Evolutionary conservation across 2,113 vertebrate genomes (phyloP).

Genomic region (Megalops atlanticus): DNA sequence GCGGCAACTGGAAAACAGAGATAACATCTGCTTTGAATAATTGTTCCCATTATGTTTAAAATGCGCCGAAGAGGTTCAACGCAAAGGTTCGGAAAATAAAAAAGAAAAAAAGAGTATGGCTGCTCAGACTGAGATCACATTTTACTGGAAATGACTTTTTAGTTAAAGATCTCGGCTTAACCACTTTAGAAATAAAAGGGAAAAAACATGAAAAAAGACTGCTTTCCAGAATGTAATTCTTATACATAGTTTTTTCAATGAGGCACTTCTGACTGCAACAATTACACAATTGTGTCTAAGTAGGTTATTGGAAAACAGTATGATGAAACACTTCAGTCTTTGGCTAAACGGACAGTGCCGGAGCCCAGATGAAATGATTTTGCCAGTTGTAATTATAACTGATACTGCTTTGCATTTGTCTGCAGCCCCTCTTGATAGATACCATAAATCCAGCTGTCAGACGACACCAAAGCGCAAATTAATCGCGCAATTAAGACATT

Average conservation of each 20-base stretch:
- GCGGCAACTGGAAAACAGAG: conserved; percentile 35
- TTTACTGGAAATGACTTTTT: conserved; percentile 15
- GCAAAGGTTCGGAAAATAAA: conserved; percentile 42
- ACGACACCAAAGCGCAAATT: conserved; percentile 68
- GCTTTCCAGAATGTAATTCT: not conserved
- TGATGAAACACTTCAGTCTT: conserved; percentile 14
- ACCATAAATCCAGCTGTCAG: conserved; percentile 69
- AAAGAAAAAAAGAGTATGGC: conserved; percentile 40
- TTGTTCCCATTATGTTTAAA: conserved; percentile 34
- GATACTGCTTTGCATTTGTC: conserved; percentile 58
- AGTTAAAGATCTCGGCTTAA: not conserved
- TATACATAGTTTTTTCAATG: conserved; percentile 8
- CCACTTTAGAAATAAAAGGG: not conserved
- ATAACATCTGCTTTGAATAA: conserved; percentile 56
- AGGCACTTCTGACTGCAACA: conserved; percentile 24
- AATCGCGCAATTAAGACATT: conserved; percentile 77
- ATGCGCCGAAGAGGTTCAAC: conserved; percentile 32
- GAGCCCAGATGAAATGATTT: conserved; percentile 44
- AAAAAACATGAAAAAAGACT: not conserved
- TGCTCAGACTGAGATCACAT: conserved; percentile 30
- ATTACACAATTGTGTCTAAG: conserved; percentile 30
- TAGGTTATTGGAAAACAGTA: not conserved
- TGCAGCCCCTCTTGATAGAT: conserved; percentile 41
- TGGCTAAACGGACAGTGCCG: conserved; percentile 5
- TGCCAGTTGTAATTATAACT: conserved; percentile 61